Base-by-base conservation (phyloP, 1,140 invertebrate genomes). In the Drosophila bipectinata region DNA sequence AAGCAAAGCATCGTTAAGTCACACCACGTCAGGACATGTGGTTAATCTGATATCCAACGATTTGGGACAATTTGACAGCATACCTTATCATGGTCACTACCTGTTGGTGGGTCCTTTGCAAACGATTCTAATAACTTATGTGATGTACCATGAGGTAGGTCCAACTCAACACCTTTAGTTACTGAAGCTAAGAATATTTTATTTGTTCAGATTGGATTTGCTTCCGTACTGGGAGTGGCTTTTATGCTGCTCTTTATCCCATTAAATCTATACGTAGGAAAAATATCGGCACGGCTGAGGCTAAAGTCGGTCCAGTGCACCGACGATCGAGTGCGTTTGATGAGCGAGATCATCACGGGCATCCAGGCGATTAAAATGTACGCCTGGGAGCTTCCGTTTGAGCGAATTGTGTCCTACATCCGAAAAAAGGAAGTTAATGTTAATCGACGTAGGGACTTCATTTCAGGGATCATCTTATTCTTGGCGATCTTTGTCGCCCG, bases 361-460 rank as follows among this genome's bases (percentile, higher is more conserved):
- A 97, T 98, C 74, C 95, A 97, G 92, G 95, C 97, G 1, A 98
- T 98, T 15, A 98, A 98, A 92, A 98, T 98, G 96, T 97, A 97
- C 78, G 95, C 96, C 1, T 97, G 97, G 97, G 97, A 97, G 87
- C 93, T 94, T 78, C 94, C 96, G 0, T 97, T 97, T 81, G 93
- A 94, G 45, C 93, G 93, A 52, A 92, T 97, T 21, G 93, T 96
- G 1, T 93, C 93, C 7, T 87, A 92, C 48, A 93, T 93, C 0
- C 92, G 95, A 75, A 93, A 92, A 83, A 92, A 92, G 72, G 92
- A 94, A 87, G 92, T 95, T 26, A 92, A 92, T 61, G 92, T 93
- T 47, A 94, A 96, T 14, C 93, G 93, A 69, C 93, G 93, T 72
- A 93, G 95, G 1, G 94, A 95, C 7, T 95, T 95, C 78, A 94